These are phyloP conservation scores for Metopolophium dirhodum DNA, from an alignment of 1,140 invertebrate genomes.

Conservation along the genomic window DNA sequence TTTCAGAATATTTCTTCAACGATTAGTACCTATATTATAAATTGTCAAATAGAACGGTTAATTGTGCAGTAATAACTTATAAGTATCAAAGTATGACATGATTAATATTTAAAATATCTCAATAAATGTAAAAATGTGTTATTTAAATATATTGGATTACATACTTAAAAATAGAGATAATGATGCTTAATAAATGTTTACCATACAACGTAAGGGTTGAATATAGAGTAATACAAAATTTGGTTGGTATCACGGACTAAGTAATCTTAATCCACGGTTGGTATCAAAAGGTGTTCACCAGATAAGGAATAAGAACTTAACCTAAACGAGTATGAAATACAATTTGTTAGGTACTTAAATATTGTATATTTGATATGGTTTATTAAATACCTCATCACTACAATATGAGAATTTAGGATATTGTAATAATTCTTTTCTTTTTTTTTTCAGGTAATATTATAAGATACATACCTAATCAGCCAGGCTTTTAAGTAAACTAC, in stretches of 20 bases:
- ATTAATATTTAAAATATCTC: no score
- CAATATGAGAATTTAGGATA: not conserved
- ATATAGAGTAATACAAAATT: not conserved
- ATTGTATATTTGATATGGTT: not conserved
- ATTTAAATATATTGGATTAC: not conserved
- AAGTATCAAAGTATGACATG: no score
- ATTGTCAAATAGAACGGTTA: not conserved
- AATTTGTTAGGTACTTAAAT: not conserved
- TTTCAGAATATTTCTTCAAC: not conserved
- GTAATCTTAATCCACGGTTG: no score
- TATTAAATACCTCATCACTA: no score
- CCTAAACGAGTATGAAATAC: not conserved
- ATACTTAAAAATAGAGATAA: not conserved
- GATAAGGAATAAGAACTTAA: not conserved
- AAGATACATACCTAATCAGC: not conserved
- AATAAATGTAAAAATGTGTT: not conserved
- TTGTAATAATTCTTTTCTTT: not conserved
- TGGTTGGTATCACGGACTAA: no score
- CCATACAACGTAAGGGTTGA: not conserved
- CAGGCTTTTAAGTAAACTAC: not conserved
- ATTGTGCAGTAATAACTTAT: not conserved
- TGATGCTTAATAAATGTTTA: not conserved
- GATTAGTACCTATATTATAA: not conserved
- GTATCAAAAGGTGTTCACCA: not conserved
- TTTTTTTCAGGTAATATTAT: not conserved